Conservation (phyloP, 2,113 vertebrate species). For the Balaeniceps rex region DNA sequence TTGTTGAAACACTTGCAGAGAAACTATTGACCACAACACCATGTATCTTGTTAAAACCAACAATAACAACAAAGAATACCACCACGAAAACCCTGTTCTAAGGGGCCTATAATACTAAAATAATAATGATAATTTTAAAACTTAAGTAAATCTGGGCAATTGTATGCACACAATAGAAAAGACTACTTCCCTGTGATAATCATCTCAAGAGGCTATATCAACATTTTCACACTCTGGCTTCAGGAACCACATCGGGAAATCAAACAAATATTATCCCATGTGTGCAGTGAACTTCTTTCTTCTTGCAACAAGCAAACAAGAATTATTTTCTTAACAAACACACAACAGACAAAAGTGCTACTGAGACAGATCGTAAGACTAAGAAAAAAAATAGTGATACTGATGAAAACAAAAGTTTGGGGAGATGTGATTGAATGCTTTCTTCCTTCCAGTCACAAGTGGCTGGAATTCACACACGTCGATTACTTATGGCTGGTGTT, state of each 20-base stretch:
- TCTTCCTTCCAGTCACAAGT: not conserved
- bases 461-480: not conserved
- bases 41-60: not conserved
- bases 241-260: slow-evolving; percentile 12
- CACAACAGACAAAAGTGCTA: not conserved
- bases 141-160: not conserved
- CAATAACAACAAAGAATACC: not conserved
- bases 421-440: not conserved
- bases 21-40: not conserved
- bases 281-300: not conserved
- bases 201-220: not conserved
- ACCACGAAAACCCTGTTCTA: not conserved
- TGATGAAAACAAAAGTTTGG: not conserved
- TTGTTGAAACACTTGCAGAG: not conserved
- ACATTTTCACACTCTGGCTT: slow-evolving; percentile 11
- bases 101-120: not conserved
- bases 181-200: not conserved
- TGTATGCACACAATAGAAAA: not conserved
- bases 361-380: not conserved
- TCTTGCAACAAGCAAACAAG: slow-evolving; percentile 1
- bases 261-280: slow-evolving; percentile 21
- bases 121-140: not conserved
- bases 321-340: slow-evolving; percentile 52
- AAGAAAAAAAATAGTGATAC: not conserved
- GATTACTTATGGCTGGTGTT: not conserved